Evolutionary conservation across 2,797 vertebrate genomes (phyloP).

Genomic region (Lemur catta): DNA sequence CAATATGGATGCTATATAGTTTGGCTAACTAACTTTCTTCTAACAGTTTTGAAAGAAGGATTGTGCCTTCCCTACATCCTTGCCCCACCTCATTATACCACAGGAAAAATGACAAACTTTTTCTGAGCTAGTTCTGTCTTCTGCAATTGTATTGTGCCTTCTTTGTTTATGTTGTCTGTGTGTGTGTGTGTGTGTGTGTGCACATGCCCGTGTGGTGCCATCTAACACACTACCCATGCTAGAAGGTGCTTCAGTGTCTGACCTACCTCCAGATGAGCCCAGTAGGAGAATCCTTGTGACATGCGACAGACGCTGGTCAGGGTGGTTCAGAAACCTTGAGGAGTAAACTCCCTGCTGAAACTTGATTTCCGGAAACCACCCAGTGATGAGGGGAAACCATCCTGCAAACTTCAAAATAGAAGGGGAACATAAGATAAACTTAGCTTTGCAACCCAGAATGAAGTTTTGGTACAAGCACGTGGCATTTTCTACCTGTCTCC

Average conservation of each 20-base stretch:
- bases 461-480: background rate
- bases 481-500: background rate
- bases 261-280: background rate
- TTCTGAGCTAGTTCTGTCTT: background rate
- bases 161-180: background rate
- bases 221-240: background rate
- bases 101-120: background rate
- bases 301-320: background rate
- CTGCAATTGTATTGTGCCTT: background rate
- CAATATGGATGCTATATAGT: background rate
- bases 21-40: background rate
- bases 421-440: background rate
- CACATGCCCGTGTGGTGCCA: accelerated
- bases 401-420: background rate
- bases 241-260: background rate
- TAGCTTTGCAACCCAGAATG: background rate
- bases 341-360: background rate
- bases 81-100: background rate
- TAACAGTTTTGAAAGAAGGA: background rate
- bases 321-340: background rate
- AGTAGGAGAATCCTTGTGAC: background rate
- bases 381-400: background rate
- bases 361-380: background rate
- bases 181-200: background rate
- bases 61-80: accelerated